Evolutionary conservation across 2,113 vertebrate species (phyloP).

Genomic region (Actenoides lindsayi): DNA sequence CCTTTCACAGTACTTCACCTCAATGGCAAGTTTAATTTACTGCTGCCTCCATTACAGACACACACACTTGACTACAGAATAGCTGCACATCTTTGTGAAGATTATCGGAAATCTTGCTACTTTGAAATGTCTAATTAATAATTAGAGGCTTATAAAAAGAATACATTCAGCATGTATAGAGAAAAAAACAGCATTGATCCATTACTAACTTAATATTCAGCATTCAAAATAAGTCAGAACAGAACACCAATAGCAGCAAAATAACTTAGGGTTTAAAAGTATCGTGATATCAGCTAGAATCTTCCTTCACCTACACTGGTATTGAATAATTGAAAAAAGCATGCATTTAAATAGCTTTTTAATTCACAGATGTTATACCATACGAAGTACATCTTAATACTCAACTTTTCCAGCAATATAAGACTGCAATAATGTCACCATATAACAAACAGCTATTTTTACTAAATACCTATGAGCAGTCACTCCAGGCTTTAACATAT

Average conservation of each 20-base stretch:
- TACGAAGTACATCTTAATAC: background rate
- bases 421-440: background rate
- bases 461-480: background rate
- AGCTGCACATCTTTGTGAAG: background rate
- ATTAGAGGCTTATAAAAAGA: background rate
- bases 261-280: background rate
- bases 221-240: background rate
- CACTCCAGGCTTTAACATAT: background rate
- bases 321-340: conserved; percentile 19
- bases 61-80: background rate
- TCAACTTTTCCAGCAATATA: background rate
- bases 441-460: background rate
- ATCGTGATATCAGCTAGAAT: background rate
- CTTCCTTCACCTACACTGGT: background rate
- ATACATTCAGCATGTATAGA: background rate
- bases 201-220: background rate
- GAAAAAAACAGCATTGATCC: background rate
- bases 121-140: background rate
- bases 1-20: background rate
- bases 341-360: conserved; percentile 57
- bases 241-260: background rate
- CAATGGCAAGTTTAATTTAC: background rate
- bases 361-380: conserved; percentile 23
- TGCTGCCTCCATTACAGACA: background rate
- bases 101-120: background rate